A percentile compares a stretch with the other conserved stretches of the same genome.
Evolutionary conservation across 2,888 invertebrate species (phyloP).

Genomic region (Tetragonula carbonaria): DNA sequence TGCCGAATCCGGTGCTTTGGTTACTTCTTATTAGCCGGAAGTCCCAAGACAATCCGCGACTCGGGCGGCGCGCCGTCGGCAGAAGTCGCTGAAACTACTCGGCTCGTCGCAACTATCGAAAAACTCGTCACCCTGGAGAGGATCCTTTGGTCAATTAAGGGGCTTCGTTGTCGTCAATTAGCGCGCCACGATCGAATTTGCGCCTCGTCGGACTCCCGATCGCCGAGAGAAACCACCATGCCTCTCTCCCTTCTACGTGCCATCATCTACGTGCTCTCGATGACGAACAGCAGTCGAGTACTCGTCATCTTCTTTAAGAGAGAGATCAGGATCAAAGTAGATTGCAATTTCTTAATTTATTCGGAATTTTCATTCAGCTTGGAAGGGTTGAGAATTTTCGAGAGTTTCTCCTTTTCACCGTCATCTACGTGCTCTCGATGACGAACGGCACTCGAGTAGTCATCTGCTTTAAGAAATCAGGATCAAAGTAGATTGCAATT

Average conservation of each 20-base stretch:
- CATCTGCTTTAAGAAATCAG: background rate
- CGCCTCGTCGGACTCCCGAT: background rate
- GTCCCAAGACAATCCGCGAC: slow-evolving; percentile 33
- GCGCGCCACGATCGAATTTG: slow-evolving; percentile 11
- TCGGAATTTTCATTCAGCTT: too few relatives aligned
- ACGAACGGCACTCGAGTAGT: background rate
- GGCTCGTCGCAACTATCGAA: slow-evolving; percentile 64
- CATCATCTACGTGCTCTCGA: background rate
- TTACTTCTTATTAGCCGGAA: slow-evolving; percentile 24
- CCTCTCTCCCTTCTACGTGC: background rate
- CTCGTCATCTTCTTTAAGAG: background rate
- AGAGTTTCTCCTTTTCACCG: too few relatives aligned
- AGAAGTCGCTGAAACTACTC: slow-evolving; percentile 45
- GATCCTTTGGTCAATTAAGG: slow-evolving; percentile 65
- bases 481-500: background rate
- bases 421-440: too few relatives aligned
- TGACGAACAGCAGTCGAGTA: background rate
- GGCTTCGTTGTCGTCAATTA: slow-evolving; percentile 51
- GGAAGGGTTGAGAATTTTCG: too few relatives aligned
- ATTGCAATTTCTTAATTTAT: too few relatives aligned
- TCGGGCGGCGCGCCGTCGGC: background rate
- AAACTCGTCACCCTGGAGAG: slow-evolving; percentile 54
- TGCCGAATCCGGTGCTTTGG: background rate
- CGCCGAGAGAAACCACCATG: background rate
- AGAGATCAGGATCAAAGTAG: background rate